These are phyloP conservation scores for Ectropis grisescens DNA, from an alignment of 1,140 invertebrate species.

Conservation along the genomic window DNA sequence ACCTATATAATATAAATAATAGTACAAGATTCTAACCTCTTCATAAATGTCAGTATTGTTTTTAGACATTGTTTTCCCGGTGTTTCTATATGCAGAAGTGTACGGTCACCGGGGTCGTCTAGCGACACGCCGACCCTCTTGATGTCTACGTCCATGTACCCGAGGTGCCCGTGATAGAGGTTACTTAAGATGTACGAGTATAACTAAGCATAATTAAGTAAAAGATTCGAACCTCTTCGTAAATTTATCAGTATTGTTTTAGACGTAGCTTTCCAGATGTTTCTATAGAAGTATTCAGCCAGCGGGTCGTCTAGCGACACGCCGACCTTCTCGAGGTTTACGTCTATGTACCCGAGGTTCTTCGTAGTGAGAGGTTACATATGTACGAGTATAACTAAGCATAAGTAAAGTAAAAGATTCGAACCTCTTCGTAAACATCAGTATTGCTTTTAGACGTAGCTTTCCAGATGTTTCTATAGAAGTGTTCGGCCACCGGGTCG, in stretches of 20 bases:
- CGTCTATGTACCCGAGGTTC: conserved; percentile 80
- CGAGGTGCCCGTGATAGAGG: conserved; percentile 97
- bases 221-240: conserved; percentile 87
- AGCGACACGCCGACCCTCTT: conserved; percentile 70
- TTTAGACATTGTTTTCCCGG: conserved; percentile 84
- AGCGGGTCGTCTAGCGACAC: conserved; percentile 82
- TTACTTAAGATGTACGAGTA: too few relatives aligned
- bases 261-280: conserved; percentile 85
- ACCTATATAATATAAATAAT: too few relatives aligned
- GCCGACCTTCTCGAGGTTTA: conserved; percentile 53
- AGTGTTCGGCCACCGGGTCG: conserved; percentile 82
- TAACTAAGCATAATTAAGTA: too few relatives aligned
- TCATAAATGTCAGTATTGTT: conserved; percentile 90
- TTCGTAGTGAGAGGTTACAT: too few relatives aligned
- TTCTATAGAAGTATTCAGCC: conserved; percentile 82
- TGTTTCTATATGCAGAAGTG: conserved; percentile 85
- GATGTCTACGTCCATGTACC: conserved; percentile 69
- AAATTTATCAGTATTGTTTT: conserved; percentile 87
- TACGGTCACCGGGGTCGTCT: conserved; percentile 80
- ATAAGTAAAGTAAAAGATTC: too few relatives aligned
- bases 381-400: too few relatives aligned
- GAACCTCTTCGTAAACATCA: conserved; percentile 84
- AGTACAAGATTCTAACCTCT: too few relatives aligned
- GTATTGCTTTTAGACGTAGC: conserved; percentile 85
- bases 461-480: conserved; percentile 88